These are phyloP conservation scores for Callipepla californica DNA, from an alignment of 2,113 vertebrate species.

Conservation along the genomic window DNA sequence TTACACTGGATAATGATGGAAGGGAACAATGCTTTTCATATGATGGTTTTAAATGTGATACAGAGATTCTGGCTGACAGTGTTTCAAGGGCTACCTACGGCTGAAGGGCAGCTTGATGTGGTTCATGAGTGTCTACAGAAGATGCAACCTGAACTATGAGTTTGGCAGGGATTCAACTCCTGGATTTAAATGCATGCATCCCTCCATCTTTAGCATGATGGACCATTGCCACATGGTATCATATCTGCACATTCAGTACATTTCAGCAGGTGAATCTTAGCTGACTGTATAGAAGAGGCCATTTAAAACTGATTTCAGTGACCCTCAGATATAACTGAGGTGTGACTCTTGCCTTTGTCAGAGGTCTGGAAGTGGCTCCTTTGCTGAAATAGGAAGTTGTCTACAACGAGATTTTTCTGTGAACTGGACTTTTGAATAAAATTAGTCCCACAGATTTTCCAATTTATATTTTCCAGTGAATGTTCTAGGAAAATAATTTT, in stretches of 20 bases:
- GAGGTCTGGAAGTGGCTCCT: neutral
- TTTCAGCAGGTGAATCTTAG: neutral
- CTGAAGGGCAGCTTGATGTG: neutral
- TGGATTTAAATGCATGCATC: rapidly evolving
- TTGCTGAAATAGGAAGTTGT: neutral
- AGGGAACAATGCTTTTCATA: neutral
- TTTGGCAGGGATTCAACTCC: neutral
- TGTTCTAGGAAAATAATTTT: neutral
- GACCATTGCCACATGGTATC: neutral
- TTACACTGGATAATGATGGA: neutral
- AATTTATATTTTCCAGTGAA: neutral
- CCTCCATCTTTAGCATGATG: neutral
- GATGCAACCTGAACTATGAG: rapidly evolving
- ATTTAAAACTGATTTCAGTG: neutral
- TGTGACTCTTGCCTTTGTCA: neutral
- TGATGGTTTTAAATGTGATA: rapidly evolving
- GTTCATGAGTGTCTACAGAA: neutral
- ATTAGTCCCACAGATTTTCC: neutral
- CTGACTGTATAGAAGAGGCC: neutral
- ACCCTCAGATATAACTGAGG: neutral
- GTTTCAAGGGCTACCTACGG: neutral
- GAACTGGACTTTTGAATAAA: neutral
- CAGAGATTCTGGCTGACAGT: neutral
- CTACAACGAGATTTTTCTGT: neutral
- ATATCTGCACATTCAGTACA: neutral